phyloP scores from a whole-genome alignment of 2,797 vertebrate genomes.

The Urocyon cinereoargenteus region DNA sequence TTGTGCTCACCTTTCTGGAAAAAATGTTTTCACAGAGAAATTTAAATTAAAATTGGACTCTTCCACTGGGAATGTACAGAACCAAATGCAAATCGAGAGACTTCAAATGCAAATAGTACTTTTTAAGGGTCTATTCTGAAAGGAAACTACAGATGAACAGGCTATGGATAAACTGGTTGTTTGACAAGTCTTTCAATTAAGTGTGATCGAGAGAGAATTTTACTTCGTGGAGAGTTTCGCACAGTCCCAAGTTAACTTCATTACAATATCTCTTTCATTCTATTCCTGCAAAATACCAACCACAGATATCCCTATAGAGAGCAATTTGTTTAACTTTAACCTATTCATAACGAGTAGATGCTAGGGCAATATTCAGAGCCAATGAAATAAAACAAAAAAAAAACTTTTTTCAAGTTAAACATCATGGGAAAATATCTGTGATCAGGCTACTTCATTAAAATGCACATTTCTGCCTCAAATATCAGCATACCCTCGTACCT shows the following conservation, averaged over 20 bases:
- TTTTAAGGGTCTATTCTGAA: constrained; percentile 83
- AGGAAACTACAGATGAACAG: constrained; percentile 85
- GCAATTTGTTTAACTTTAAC: constrained; percentile 61
- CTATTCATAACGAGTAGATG: constrained; percentile 76
- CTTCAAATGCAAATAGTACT: constrained; percentile 89
- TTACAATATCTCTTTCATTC: constrained; percentile 55
- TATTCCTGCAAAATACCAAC: constrained; percentile 57
- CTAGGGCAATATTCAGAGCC: constrained; percentile 69
- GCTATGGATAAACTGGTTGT: constrained; percentile 79
- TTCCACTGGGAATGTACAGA: constrained; percentile 80
- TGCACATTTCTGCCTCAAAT: constrained; percentile 57
- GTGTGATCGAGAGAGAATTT: constrained; percentile 64
- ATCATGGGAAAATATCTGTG: constrained; percentile 87
- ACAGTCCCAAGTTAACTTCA: constrained; percentile 64
- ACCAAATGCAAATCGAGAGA: constrained; percentile 87
- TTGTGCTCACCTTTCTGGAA: constrained; percentile 88
- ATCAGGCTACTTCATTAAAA: constrained; percentile 76
- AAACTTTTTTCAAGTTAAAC: constrained; percentile 77
- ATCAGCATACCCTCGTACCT: constrained; percentile 57
- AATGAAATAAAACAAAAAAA: constrained; percentile 77
- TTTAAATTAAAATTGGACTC: constrained; percentile 87
- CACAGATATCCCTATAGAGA: neutral
- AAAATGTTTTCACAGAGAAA: constrained; percentile 86
- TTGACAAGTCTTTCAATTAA: constrained; percentile 81
- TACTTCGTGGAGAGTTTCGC: constrained; percentile 44